Base-by-base conservation (phyloP, 2,888 invertebrate genomes). In the Chymomyza fuscimana region DNA sequence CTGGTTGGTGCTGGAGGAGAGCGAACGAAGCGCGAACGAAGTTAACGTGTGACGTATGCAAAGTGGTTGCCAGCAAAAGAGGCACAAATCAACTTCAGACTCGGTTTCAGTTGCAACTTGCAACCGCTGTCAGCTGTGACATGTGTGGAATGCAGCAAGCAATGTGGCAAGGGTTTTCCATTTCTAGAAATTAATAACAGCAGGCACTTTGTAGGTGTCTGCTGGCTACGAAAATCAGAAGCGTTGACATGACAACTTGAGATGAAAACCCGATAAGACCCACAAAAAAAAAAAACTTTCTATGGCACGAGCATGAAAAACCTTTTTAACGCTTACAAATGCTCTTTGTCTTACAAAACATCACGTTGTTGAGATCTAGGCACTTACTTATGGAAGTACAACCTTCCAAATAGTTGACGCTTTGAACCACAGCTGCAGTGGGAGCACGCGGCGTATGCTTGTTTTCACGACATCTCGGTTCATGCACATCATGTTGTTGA, bases 241-340 rank as follows among this genome's bases (percentile, higher is more conserved):
- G 90, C 90, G 89, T 89, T 89, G 89, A 89, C 89, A 89, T 89
- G 89, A 88, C 90, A 89, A 90, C 89, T 87, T 79, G 80, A 86
- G 88, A 90, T 89, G 79, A 80, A 19, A 78, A 81, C 83, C 83
- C 65, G 62, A 64, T 84, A 72, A 73, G 78, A 75, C 67, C 56
- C 72, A 74, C 32, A 32, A 5, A 32, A 32, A 32, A 32, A 32
- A 32, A 77, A n/a, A 59, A 64, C 63, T 86, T 88, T 88, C 88
- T 78, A 77, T 81, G 86, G 87, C 87, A 85, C 82, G 82, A 82
- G 86, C 87, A 84, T 87, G 84, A 80, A 74, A 81, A 86, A 75
- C 83, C 83, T 83, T 81, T 83, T 88, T 83, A 81, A 60, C 40
- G 29, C 58, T 58, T 29, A 58, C 58, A 58, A 58, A 74, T 70